Percentiles rank a stretch among this genome's conserved stretches.
phyloP scores from a whole-genome alignment of 64 coral and sea anemone genomes.

The Stichodactyla helianthus region DNA sequence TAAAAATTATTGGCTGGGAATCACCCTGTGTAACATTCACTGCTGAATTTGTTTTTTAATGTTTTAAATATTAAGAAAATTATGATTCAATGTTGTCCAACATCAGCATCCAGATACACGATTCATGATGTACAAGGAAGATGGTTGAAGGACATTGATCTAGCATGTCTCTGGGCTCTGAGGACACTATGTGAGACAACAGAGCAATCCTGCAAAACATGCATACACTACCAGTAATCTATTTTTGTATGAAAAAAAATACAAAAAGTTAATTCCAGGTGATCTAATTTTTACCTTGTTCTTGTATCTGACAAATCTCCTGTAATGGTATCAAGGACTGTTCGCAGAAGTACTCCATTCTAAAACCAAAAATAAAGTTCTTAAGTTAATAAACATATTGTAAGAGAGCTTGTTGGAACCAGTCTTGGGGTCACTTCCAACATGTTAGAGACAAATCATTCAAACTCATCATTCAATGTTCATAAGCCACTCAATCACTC shows the following conservation, averaged over 20 bases:
- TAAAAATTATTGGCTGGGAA: too few species aligned
- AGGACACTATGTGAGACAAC: not conserved
- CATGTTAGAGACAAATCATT: too few species aligned
- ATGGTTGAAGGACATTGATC: constrained; percentile 3
- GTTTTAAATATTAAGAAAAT: too few species aligned
- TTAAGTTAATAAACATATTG: too few species aligned
- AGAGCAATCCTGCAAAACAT: constrained; percentile 28
- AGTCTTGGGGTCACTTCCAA: too few species aligned
- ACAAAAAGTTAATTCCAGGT: not conserved
- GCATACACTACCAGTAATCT: not conserved
- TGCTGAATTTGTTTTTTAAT: too few species aligned
- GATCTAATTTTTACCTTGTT: constrained; percentile 57
- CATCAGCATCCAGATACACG: not conserved
- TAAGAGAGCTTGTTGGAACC: too few species aligned
- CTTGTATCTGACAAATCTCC: constrained; percentile 99
- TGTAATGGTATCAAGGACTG: constrained; percentile 85
- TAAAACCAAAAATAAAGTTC: not conserved
- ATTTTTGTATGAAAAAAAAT: not conserved
- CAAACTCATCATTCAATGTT: too few species aligned
- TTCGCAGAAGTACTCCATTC: constrained; percentile 94
- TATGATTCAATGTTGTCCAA: not conserved
- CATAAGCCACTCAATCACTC: too few species aligned
- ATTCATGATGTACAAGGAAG: not conserved
- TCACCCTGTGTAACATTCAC: too few species aligned
- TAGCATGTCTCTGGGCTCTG: constrained; percentile 26